A percentile compares a stretch with the other conserved stretches of the same genome.
Evolutionary conservation across 2,797 vertebrate genomes (phyloP).

Genomic region (Podargus strigoides): DNA sequence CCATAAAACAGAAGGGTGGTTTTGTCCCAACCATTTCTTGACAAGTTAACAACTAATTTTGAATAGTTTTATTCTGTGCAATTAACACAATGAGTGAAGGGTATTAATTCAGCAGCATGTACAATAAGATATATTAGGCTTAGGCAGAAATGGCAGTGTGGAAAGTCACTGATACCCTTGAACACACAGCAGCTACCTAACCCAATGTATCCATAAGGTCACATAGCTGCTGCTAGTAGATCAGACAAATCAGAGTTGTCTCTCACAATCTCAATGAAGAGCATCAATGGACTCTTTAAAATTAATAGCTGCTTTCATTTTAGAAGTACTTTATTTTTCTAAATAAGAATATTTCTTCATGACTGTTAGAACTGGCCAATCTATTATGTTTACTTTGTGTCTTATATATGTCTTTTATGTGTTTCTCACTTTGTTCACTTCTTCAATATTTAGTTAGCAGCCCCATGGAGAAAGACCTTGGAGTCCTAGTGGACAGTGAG

Average conservation of each 20-base stretch:
- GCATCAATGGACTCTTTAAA: not conserved
- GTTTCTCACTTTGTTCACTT: not conserved
- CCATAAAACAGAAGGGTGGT: not conserved
- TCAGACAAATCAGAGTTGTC: not conserved
- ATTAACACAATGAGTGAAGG: not conserved
- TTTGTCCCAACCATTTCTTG: not conserved
- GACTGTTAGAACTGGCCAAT: not conserved
- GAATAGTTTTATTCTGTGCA: not conserved
- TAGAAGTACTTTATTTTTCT: not conserved
- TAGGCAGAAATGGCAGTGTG: not conserved
- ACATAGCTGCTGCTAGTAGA: not conserved
- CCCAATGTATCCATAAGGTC: rapidly evolving
- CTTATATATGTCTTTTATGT: not conserved
- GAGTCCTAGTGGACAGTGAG: too few relatives aligned
- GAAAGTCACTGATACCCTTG: not conserved
- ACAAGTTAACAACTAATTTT: not conserved
- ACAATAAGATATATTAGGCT: not conserved
- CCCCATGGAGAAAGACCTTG: too few relatives aligned
- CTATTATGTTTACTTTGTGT: not conserved
- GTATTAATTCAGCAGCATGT: rapidly evolving
- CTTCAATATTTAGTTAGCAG: not conserved
- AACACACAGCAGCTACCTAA: not conserved
- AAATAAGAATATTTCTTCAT: not conserved
- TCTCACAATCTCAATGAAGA: not conserved
- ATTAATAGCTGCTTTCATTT: not conserved